These are phyloP conservation scores for Euzophera pinguis DNA, from an alignment of 2,888 invertebrate species.

Conservation along the genomic window DNA sequence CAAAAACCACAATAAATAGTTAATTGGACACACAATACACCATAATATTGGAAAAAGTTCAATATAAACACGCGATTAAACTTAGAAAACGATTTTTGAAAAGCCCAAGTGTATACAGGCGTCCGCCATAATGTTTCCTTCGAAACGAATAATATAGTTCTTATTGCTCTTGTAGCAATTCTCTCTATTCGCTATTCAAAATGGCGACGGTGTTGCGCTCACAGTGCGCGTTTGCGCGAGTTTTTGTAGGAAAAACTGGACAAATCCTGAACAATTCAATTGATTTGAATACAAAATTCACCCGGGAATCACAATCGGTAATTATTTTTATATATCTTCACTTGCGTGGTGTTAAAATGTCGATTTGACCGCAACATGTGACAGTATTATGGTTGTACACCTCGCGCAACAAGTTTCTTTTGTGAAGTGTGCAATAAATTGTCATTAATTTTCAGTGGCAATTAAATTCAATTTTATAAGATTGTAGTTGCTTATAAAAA, in stretches of 20 bases:
- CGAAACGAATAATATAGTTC: constrained; percentile 81
- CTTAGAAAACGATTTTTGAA: constrained; percentile 80
- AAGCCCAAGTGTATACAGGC: constrained; percentile 79
- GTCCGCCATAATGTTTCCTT: constrained; percentile 81
- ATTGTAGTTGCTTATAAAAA: too few species aligned
- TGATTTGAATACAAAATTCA: constrained; percentile 64
- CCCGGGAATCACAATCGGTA: constrained; percentile 70
- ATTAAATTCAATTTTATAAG: constrained; percentile 18
- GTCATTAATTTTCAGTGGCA: constrained; percentile 18
- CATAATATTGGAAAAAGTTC: constrained; percentile 80
- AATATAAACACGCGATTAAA: constrained; percentile 78
- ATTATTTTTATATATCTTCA: constrained; percentile 70
- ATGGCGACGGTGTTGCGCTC: constrained; percentile 79
- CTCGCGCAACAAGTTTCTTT: constrained; percentile 52
- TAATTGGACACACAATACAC: constrained; percentile 72
- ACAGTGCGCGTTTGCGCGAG: constrained; percentile 72
- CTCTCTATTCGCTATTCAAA: constrained; percentile 81
- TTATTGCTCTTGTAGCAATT: constrained; percentile 79
- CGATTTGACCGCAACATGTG: constrained; percentile 75
- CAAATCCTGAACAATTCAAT: constrained; percentile 71
- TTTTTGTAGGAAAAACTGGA: constrained; percentile 70
- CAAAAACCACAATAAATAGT: constrained; percentile 76
- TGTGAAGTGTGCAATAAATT: constrained; percentile 18
- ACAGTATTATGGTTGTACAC: constrained; percentile 75
- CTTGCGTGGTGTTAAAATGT: constrained; percentile 61